phyloP scores from a whole-genome alignment of 2,113 vertebrate genomes.

The Urocolius indicus region DNA sequence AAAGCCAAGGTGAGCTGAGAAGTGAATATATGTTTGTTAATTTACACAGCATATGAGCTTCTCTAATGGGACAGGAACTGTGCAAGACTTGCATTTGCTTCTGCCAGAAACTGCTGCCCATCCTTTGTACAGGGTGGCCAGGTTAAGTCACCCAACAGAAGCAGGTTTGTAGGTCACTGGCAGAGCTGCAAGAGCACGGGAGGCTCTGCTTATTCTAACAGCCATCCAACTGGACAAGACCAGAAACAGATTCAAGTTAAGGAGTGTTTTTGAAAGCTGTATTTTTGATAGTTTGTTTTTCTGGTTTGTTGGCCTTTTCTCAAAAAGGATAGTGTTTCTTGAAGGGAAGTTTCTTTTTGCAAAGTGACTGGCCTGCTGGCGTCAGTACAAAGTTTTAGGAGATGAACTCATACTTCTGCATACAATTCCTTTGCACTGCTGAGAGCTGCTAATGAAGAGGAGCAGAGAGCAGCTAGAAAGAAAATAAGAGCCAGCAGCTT shows the following conservation, averaged over 20 bases:
- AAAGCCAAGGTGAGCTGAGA: background rate
- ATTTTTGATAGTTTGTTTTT: constrained; percentile 68
- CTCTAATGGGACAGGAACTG: background rate
- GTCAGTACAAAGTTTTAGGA: constrained; percentile 55
- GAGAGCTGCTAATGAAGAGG: constrained; percentile 59
- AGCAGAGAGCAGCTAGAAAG: constrained; percentile 16
- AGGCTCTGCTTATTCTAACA: background rate
- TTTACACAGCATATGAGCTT: background rate
- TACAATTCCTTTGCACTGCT: background rate
- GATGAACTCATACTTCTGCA: constrained; percentile 72
- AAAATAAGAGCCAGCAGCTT: background rate
- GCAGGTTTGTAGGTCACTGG: constrained; percentile 4
- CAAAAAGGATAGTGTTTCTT: constrained; percentile 67
- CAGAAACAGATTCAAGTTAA: constrained; percentile 5
- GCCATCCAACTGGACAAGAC: background rate
- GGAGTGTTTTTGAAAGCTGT: constrained; percentile 22
- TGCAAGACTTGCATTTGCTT: background rate
- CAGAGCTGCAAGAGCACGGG: background rate
- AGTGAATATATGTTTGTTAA: accelerated
- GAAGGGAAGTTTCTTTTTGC: constrained; percentile 67
- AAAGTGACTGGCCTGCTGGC: constrained; percentile 57
- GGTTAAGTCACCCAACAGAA: background rate
- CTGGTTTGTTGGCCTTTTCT: constrained; percentile 62
- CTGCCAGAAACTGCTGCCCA: background rate
- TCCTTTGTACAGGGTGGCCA: background rate